Base-by-base conservation (phyloP, 2,888 invertebrate species). In the Ethmia dodecea region DNA sequence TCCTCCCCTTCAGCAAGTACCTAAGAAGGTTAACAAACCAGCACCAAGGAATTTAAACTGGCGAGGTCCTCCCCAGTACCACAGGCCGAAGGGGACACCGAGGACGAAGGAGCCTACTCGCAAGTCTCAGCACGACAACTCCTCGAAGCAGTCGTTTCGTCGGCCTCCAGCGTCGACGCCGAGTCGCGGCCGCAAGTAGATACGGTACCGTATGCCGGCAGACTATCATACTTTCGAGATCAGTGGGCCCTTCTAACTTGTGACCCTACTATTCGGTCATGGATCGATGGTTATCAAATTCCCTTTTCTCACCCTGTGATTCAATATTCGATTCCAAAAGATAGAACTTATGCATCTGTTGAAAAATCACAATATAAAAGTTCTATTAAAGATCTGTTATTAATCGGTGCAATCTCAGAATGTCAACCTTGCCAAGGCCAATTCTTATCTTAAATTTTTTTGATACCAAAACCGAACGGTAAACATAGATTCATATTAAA, bases 211-310 rank as follows among this genome's bases (percentile, higher is more conserved):
- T 28, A 40, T 31, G 40, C 43, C 8, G 45, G 42, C 27, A 15
- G 37, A 15, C 15, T 48, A 20, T 22, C 40, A 1, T 2, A 13
- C 3, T 43, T 36, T 32, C 15, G 33, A 10, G 3, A 37, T 6
- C 39, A 42, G 20, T 48, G 48, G 48, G 27, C 38, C 5, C 32
- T 28, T 1, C 42, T 44, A 3, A 44, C 43, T 12, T 11, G 33
- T n/a, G 45, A 48, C 11, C 20, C n/a, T 5, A 29, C 22, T 3
- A 30, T 48, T 15, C 28, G 43, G 1, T 40, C 39, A 8, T 48
- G 37, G 34, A 40, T 45, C 3, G 6, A 37, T 3, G 37, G 41
- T 1, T 37, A 26, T n/a, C n/a, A n/a, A n/a, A n/a, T n/a, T n/a
- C n/a, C n/a, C n/a, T n/a, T n/a, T n/a, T n/a, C n/a, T n/a, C n/a